Percentiles rank a stretch among this genome's conserved stretches.
Conservation (phyloP, 2,888 invertebrate species). For the Chrysodeixis includens region DNA sequence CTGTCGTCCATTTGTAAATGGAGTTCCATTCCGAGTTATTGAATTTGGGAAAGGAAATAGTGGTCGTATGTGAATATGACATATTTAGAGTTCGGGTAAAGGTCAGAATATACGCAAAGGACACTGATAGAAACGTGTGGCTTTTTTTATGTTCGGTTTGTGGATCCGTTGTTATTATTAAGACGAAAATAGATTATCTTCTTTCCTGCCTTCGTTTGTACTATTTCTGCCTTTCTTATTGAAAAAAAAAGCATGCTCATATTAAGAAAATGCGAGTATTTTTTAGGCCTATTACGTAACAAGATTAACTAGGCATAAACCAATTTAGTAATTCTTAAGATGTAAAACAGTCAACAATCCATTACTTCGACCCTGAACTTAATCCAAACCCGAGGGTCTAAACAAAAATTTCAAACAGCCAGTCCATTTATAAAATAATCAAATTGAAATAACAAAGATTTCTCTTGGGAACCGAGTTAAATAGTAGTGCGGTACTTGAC, state of each 20-base stretch:
- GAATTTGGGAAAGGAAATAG: conserved; percentile 41
- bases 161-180: neutral
- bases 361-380: neutral
- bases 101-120: conserved; percentile 19
- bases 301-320: too few relatives aligned
- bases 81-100: conserved; percentile 13
- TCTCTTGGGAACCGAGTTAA: conserved; percentile 41
- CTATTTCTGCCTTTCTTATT: too few relatives aligned
- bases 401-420: conserved; percentile 1
- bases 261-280: too few relatives aligned
- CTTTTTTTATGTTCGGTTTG: neutral
- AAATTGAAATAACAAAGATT: conserved; percentile 30
- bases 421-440: conserved; percentile 8
- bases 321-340: too few relatives aligned
- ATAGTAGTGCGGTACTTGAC: conserved; percentile 33
- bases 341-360: neutral
- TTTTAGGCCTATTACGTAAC: too few relatives aligned
- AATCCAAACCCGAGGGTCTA: neutral
- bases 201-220: neutral
- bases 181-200: neutral
- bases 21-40: conserved; percentile 37
- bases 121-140: neutral
- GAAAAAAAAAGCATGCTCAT: too few relatives aligned
- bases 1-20: conserved; percentile 7
- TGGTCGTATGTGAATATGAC: conserved; percentile 21